Evolutionary conservation across 2,113 vertebrate genomes (phyloP), one percentile per base, ranked within the genome.

Genomic region (Genyomyrus donnyi): DNA sequence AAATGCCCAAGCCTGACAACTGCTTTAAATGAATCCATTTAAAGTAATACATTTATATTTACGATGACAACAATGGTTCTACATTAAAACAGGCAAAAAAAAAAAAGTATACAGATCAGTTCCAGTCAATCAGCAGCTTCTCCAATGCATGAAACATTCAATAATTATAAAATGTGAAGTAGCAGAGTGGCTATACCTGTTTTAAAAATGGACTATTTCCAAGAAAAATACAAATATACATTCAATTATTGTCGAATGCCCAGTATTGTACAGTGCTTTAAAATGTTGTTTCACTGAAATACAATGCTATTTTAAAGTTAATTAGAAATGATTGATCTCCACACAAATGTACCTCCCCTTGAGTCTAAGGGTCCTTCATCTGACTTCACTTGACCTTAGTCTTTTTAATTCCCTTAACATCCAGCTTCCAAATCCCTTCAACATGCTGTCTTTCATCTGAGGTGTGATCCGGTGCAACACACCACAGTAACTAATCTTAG

Each of bases 321-420:
- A 80, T 80, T 35, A 35, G 15, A 80, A 5, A 42, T 42, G 1
- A 80, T 80, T 35, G 74, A 80, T 19, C 74, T 39, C 5, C 42
- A 39, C n/a, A 11, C 9, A 80, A 42, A 42, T 80, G 35, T 19
- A 80, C 74, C 35, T 70, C 62, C 27, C 62, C 27, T 70, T 70
- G n/a, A 70, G 62, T 70, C 3, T 70, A 70, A 70, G 62, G n/a
- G 74, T 39, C 11, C 84, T 49, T 46, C 84, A 50, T 1, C 5
- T 85, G 42, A 85, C 42, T 85, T 27, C 45, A 85, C 24, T 48
- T 85, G 84, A n/a, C 84, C 84, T 85, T 50, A 80, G 74, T 50
- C 48, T 86, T 46, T 50, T 86, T 86, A 27, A 86, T 27, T 27
- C 46, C 46, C 9, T 50, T 50, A 31, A 49, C 13, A 50, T 86